Evolutionary conservation across 2,113 vertebrate species (phyloP).

Genomic region (Vulpes vulpes): DNA sequence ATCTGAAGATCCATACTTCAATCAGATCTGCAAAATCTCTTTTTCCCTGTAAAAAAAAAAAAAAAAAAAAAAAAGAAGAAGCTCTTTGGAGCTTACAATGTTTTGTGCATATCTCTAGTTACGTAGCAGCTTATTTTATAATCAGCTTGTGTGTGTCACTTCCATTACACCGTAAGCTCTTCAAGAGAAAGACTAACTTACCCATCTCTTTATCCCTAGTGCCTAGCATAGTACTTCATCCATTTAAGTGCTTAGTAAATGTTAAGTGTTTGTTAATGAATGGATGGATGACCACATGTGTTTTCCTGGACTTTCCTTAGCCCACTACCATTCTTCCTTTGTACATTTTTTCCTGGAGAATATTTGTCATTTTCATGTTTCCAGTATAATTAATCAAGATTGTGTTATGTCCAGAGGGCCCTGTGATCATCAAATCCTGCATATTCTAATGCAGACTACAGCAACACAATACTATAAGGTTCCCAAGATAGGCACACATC

Average conservation of each 20-base stretch:
- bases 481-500: not conserved
- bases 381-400: slow-evolving; percentile 17
- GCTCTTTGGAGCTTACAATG: not conserved
- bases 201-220: slow-evolving; percentile 8
- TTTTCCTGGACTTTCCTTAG: slow-evolving; percentile 35
- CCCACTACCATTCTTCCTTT: not conserved
- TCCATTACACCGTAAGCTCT: not conserved
- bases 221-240: not conserved
- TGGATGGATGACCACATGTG: not conserved
- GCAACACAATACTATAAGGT: not conserved
- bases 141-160: not conserved
- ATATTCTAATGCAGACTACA: slow-evolving; percentile 17
- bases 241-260: slow-evolving; percentile 12
- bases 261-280: slow-evolving; percentile 26
- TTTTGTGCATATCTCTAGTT: not conserved
- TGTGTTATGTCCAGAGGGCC: not conserved
- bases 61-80: too few relatives aligned
- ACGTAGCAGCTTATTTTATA: slow-evolving; percentile 50
- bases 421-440: not conserved
- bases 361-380: slow-evolving; percentile 39
- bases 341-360: not conserved
- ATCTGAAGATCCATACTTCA: not conserved
- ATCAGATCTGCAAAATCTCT: not conserved
- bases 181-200: not conserved
- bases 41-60: not conserved